These are phyloP conservation scores for Eristalinus aeneus DNA, from an alignment of 2,888 invertebrate species.

Conservation along the genomic window DNA sequence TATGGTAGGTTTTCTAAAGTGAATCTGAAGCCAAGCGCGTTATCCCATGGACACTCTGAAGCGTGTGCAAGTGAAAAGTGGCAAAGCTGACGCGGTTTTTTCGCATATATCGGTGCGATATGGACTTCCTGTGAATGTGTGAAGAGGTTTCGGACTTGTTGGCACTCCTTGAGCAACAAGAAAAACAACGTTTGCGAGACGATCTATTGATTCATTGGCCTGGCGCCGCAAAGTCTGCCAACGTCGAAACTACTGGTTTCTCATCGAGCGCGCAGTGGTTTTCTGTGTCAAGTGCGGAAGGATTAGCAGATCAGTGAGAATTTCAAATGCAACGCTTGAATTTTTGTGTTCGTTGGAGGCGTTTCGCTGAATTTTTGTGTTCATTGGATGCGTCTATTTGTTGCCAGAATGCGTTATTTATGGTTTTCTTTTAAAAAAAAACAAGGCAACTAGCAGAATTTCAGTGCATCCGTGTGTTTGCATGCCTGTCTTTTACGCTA, in stretches of 20 bases:
- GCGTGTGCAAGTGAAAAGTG: neutral
- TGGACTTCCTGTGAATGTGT: neutral
- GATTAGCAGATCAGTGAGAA: neutral
- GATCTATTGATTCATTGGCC: neutral
- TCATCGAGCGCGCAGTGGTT: neutral
- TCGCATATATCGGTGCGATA: neutral
- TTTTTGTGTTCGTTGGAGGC: too few relatives aligned
- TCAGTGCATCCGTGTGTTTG: too few relatives aligned
- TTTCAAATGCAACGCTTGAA: neutral
- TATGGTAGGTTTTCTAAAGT: conserved; percentile 55
- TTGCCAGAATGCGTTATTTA: too few relatives aligned
- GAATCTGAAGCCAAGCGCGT: neutral
- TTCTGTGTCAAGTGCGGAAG: neutral
- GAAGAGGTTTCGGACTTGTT: neutral
- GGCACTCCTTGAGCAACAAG: neutral
- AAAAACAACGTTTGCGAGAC: neutral
- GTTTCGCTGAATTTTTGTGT: too few relatives aligned
- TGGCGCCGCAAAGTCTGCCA: neutral
- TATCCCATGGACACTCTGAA: neutral
- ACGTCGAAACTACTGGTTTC: neutral
- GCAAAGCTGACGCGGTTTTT: neutral
- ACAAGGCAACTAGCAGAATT: too few relatives aligned
- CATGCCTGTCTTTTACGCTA: too few relatives aligned
- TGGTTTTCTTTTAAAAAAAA: too few relatives aligned
- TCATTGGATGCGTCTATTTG: too few relatives aligned